Conservation (phyloP, 2,797 vertebrate genomes). For the Helostoma temminkii region DNA sequence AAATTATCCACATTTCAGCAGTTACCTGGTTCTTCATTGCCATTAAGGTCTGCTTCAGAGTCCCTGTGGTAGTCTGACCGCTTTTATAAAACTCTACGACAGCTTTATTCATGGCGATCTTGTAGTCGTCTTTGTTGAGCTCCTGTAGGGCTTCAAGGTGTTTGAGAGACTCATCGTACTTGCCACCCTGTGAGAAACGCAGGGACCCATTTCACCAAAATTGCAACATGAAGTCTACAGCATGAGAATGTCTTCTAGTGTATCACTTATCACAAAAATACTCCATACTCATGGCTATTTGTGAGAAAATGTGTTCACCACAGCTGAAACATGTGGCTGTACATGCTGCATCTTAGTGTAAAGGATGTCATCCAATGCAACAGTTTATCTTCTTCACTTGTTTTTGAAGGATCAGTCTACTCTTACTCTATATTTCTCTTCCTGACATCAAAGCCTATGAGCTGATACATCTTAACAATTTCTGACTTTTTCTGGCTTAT, state of each 20-base stretch:
- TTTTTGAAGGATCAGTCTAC: too few relatives aligned
- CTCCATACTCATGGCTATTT: background rate
- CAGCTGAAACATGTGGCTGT: background rate
- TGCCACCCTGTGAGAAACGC: constrained; percentile 84
- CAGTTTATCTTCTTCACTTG: too few relatives aligned
- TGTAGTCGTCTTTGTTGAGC: constrained; percentile 97
- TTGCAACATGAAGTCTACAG: background rate
- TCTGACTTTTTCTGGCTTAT: too few relatives aligned
- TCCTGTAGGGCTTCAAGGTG: constrained; percentile 92
- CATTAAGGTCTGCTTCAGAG: constrained; percentile 90
- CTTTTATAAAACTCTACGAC: constrained; percentile 95
- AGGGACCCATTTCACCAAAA: background rate
- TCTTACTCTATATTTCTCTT: too few relatives aligned
- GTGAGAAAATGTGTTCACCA: background rate
- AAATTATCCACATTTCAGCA: background rate
- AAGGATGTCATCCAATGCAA: too few relatives aligned
- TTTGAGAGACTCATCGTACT: constrained; percentile 91
- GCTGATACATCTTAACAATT: too few relatives aligned
- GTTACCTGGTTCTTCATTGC: constrained; percentile 95
- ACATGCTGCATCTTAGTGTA: too few relatives aligned
- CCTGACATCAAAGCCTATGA: too few relatives aligned
- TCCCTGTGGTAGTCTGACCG: constrained; percentile 92
- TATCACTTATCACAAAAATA: background rate
- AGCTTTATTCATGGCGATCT: constrained; percentile 94
- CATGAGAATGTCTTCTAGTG: background rate